Conservation (phyloP, 1,140 invertebrate species). For the Ostrea edulis region DNA sequence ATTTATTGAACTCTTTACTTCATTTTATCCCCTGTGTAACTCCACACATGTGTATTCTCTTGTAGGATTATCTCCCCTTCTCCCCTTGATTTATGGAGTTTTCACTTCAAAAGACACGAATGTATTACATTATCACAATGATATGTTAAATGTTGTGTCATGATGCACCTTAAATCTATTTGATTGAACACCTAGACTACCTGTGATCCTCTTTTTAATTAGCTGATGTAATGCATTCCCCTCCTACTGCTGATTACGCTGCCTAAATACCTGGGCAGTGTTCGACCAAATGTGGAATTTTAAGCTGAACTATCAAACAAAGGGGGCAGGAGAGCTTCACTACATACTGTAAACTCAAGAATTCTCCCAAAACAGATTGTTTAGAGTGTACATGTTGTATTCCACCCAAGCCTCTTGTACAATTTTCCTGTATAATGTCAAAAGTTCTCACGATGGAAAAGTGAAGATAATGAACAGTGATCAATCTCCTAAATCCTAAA, state of each 20-base stretch:
- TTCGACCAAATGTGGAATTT: conserved; percentile 5
- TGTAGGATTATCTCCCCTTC: neutral
- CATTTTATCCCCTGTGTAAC: neutral
- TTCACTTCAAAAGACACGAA: conserved; percentile 17
- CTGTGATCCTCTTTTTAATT: conserved; percentile 10
- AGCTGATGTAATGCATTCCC: conserved; percentile 32
- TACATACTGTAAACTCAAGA: neutral
- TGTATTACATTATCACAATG: conserved; percentile 7
- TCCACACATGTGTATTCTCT: neutral
- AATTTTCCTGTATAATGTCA: neutral
- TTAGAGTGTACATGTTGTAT: neutral
- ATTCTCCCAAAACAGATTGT: neutral
- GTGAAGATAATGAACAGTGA: too few relatives aligned
- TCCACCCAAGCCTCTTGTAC: neutral
- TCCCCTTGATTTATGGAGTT: neutral
- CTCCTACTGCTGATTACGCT: conserved; percentile 17
- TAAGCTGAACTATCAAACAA: conserved; percentile 24
- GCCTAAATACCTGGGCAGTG: conserved; percentile 29
- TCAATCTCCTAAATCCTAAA: too few relatives aligned
- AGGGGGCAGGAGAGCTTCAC: neutral
- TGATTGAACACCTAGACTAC: conserved; percentile 26
- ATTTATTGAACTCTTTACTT: conserved; percentile 15
- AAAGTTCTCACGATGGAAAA: too few relatives aligned
- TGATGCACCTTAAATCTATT: conserved; percentile 16
- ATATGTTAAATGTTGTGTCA: conserved; percentile 22